These are phyloP conservation scores for Metacarcinus magister DNA, from an alignment of 2,888 invertebrate species.

Conservation along the genomic window DNA sequence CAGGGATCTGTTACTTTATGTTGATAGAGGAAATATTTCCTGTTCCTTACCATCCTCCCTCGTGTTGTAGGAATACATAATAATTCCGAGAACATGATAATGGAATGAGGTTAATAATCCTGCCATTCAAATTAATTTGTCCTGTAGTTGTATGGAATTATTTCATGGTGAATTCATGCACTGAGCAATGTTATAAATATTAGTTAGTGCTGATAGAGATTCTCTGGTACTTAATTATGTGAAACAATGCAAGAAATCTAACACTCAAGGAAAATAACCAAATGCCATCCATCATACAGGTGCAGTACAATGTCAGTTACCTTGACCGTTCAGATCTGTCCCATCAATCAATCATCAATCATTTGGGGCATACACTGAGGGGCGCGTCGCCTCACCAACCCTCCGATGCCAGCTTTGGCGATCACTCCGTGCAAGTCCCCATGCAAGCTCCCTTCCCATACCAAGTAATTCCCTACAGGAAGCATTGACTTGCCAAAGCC, in stretches of 20 bases:
- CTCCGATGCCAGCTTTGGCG: not conserved
- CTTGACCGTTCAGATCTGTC: constrained; percentile 89
- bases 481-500: no score
- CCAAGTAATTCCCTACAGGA: no score
- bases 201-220: no score
- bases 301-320: constrained; percentile 88
- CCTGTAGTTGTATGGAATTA: no score
- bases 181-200: no score
- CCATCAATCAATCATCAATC: constrained; percentile 84
- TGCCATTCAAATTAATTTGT: not conserved
- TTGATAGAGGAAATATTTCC: no score
- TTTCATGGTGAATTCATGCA: not conserved
- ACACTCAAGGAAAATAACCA: no score
- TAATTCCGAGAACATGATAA: not conserved
- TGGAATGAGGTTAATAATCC: not conserved
- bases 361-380: constrained; percentile 83
- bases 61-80: not conserved
- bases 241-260: no score
- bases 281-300: constrained; percentile 41
- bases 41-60: no score
- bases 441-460: no score
- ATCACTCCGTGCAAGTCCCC: no score
- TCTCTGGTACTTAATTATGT: no score
- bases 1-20: not conserved
- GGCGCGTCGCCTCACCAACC: constrained; percentile 83